These are phyloP conservation scores for Phenganax marumi DNA, from an alignment of 92 coral and sea anemone genomes.

Conservation along the genomic window DNA sequence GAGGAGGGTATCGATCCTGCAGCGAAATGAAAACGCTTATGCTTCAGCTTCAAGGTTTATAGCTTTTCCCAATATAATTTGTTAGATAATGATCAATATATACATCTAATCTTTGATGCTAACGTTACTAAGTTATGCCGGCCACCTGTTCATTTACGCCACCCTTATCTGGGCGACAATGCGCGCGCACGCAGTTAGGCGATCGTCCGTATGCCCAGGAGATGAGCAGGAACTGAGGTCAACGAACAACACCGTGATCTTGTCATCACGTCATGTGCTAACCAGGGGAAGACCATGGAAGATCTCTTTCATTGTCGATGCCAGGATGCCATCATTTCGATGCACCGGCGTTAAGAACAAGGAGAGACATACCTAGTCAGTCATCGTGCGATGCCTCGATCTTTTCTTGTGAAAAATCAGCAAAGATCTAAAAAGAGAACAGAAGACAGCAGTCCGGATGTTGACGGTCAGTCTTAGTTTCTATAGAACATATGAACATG, in stretches of 20 bases:
- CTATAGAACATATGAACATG: background rate
- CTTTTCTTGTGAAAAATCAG: constrained; percentile 91
- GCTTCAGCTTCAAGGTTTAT: background rate
- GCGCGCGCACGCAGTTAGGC: constrained; percentile 34
- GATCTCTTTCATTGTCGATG: constrained; percentile 50
- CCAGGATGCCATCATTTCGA: constrained; percentile 43
- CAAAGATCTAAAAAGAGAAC: constrained; percentile 50
- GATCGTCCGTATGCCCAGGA: constrained; percentile 13
- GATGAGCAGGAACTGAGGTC: constrained; percentile 49
- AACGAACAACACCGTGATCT: constrained; percentile 29
- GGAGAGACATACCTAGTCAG: constrained; percentile 29
- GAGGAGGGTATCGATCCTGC: no score
- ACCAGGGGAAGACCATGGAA: constrained; percentile 50
- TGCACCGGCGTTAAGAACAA: constrained; percentile 36
- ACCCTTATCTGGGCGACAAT: constrained; percentile 1
- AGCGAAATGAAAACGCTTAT: no score
- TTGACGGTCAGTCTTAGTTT: constrained; percentile 22
- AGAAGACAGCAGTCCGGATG: constrained; percentile 16
- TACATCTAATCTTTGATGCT: background rate
- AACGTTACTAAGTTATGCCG: constrained; percentile 5
- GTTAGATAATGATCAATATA: background rate
- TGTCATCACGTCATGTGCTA: constrained; percentile 45
- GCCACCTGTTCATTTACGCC: constrained; percentile 30
- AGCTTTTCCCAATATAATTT: background rate
- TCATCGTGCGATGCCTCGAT: constrained; percentile 86